A percentile compares a stretch with the other conserved stretches of the same genome.
Conservation (phyloP, 2,113 vertebrate genomes). For the Manacus vitellinus region DNA sequence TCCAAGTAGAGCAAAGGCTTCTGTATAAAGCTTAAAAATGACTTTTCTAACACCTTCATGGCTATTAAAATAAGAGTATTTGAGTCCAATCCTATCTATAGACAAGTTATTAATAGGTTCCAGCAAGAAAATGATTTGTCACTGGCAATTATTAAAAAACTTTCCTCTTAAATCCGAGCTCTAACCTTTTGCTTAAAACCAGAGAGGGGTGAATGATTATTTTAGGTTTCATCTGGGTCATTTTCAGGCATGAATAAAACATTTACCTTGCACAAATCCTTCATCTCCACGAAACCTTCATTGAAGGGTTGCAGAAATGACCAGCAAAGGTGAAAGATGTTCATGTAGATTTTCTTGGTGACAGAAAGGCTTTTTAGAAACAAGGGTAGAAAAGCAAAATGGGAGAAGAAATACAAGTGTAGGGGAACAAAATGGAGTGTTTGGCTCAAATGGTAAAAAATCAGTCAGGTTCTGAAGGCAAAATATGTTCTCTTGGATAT, state of each 20-base stretch:
- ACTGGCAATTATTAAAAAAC: neutral
- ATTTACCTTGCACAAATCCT: conserved; percentile 21
- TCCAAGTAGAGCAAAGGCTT: neutral
- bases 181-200: neutral
- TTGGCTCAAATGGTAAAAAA: neutral
- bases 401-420: neutral
- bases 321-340: conserved; percentile 40
- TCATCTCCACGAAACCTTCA: neutral
- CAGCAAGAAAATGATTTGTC: neutral
- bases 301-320: conserved; percentile 16
- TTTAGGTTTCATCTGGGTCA: conserved; percentile 36
- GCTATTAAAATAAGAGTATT: neutral
- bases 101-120: neutral
- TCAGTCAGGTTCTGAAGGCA: neutral
- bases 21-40: neutral
- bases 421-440: neutral
- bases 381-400: neutral
- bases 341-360: neutral
- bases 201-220: conserved; percentile 25
- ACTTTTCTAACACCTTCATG: neutral
- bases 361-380: neutral
- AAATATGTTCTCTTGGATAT: neutral
- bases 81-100: neutral
- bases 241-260: conserved; percentile 59
- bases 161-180: neutral